Percentiles rank a stretch among this genome's conserved stretches.
Conservation (phyloP, 2,797 vertebrate species). For the Enteromius radiatus region DNA sequence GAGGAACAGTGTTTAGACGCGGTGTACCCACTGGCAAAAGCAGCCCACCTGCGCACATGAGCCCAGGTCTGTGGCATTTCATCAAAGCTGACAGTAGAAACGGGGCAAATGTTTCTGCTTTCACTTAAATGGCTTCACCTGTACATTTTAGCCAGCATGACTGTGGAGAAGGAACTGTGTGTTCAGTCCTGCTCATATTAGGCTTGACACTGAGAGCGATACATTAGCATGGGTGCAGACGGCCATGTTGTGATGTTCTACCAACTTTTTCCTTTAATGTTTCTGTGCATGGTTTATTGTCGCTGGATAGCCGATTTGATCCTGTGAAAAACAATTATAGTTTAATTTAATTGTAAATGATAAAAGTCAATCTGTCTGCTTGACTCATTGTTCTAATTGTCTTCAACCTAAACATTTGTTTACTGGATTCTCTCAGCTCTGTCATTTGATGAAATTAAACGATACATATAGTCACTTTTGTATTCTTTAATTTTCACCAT, state of each 20-base stretch:
- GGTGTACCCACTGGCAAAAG: slow-evolving; percentile 26
- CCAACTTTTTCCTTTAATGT: slow-evolving; percentile 53
- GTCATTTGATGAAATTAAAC: slow-evolving; percentile 3
- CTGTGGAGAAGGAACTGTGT: slow-evolving; percentile 11
- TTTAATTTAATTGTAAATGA: slow-evolving; percentile 26
- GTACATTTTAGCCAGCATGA: background rate
- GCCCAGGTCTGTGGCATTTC: slow-evolving; percentile 21
- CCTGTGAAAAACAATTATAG: slow-evolving; percentile 65
- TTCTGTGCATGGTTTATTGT: slow-evolving; percentile 53
- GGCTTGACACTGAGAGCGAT: slow-evolving; percentile 14
- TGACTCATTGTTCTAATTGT: slow-evolving; percentile 41
- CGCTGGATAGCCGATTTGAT: slow-evolving; percentile 37
- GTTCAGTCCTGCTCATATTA: slow-evolving; percentile 38
- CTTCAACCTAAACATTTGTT: slow-evolving; percentile 20
- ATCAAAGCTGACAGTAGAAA: slow-evolving; percentile 33
- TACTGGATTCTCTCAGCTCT: background rate
- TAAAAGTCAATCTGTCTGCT: slow-evolving; percentile 71
- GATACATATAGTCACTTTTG: slow-evolving; percentile 3
- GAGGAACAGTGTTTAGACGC: slow-evolving; percentile 40
- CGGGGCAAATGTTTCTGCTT: background rate
- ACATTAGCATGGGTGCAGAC: slow-evolving; percentile 1
- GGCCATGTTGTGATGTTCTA: slow-evolving; percentile 43
- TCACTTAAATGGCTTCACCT: background rate
- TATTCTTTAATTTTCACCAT: background rate
- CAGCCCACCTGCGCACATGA: slow-evolving; percentile 42